A percentile compares a stretch with the other conserved stretches of the same genome.
These are phyloP conservation scores for Oscheius sp. DNA, from an alignment of 2,888 invertebrate species.

Conservation along the genomic window DNA sequence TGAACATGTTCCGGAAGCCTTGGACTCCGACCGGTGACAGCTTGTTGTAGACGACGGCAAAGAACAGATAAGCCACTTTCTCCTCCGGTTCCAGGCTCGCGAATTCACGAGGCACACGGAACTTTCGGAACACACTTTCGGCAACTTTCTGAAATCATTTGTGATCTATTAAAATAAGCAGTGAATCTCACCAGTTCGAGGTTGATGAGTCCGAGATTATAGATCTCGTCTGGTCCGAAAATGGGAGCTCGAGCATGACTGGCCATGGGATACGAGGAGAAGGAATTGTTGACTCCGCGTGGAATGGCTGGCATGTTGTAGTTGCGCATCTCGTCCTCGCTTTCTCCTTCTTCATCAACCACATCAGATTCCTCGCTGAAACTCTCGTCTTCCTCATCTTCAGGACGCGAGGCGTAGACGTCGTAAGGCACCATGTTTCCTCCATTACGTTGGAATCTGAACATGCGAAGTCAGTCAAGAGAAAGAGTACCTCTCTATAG, in stretches of 20 bases:
- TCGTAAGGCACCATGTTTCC: constrained; percentile 27
- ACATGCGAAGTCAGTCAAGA: background rate
- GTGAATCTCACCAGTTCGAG: constrained; percentile 22
- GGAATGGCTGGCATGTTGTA: constrained; percentile 11
- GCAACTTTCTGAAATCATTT: constrained; percentile 15
- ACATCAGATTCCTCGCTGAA: constrained; percentile 30
- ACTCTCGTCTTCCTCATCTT: constrained; percentile 14
- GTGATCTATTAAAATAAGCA: background rate
- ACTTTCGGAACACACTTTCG: constrained; percentile 17
- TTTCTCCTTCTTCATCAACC: constrained; percentile 42
- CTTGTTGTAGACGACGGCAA: constrained; percentile 49
- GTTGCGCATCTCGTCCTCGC: constrained; percentile 48
- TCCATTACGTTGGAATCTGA: constrained; percentile 25
- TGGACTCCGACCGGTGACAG: constrained; percentile 42
- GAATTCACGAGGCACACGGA: constrained; percentile 42
- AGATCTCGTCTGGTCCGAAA: constrained; percentile 22
- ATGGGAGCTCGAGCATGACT: constrained; percentile 5
- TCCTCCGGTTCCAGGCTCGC: constrained; percentile 45
- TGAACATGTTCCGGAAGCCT: constrained; percentile 52
- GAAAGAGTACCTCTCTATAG: constrained; percentile 24
- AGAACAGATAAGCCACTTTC: constrained; percentile 49
- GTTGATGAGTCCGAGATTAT: constrained; percentile 49
- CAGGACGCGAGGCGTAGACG: constrained; percentile 18
- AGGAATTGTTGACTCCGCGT: constrained; percentile 7
- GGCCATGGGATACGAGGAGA: constrained; percentile 22